A percentile compares a stretch with the other conserved stretches of the same genome.
These are phyloP conservation scores for Oreotragus oreotragus DNA, from an alignment of 2,113 vertebrate genomes.

Conservation along the genomic window DNA sequence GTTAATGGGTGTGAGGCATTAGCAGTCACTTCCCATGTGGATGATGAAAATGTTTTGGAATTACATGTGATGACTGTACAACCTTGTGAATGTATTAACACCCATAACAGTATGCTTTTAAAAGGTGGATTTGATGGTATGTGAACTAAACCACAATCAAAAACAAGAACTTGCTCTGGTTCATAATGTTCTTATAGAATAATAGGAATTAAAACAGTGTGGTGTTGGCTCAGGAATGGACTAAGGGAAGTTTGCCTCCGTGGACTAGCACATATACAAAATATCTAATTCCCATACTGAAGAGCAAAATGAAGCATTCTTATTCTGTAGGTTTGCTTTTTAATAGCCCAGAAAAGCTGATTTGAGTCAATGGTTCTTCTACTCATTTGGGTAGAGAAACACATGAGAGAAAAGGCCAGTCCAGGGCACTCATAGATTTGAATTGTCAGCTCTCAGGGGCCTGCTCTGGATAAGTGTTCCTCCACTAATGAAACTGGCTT, in stretches of 20 bases:
- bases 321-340: background rate
- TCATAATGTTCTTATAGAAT: background rate
- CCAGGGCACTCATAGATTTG: background rate
- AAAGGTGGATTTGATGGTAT: background rate
- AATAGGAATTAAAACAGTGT: background rate
- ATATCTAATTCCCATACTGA: background rate
- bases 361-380: background rate
- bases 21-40: background rate
- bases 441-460: background rate
- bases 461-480: background rate
- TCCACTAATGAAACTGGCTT: conserved; percentile 48
- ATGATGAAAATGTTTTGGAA: background rate
- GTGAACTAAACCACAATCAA: background rate
- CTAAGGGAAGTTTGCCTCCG: background rate
- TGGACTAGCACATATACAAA: background rate
- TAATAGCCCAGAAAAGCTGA: background rate
- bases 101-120: background rate
- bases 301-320: background rate
- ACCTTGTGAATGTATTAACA: background rate
- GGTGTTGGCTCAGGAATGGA: background rate
- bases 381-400: background rate
- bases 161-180: background rate
- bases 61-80: background rate
- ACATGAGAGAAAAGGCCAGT: background rate
- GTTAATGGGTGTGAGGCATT: background rate